phyloP scores from a whole-genome alignment of 2,113 vertebrate genomes.

The Chaenocephalus aceratus region DNA sequence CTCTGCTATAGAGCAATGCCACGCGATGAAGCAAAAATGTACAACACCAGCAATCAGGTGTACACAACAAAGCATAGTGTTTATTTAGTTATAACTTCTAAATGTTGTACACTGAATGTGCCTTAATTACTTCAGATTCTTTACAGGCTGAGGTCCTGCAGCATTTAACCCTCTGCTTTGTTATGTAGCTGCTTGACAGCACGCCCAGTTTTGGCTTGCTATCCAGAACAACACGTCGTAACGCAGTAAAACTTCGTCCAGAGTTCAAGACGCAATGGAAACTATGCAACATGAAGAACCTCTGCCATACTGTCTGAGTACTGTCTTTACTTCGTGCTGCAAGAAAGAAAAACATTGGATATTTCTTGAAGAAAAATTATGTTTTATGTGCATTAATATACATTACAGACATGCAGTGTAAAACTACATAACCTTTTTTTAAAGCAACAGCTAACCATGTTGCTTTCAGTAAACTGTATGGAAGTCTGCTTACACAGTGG shows the following conservation, averaged over 20 bases:
- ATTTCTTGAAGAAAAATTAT: not conserved
- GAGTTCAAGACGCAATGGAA: not conserved
- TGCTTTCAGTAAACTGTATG: not conserved
- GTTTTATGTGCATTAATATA: not conserved
- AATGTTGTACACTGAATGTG: no score
- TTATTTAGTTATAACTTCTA: no score
- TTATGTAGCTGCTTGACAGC: not conserved
- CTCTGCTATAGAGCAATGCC: not conserved
- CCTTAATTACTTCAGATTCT: not conserved
- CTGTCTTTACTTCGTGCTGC: not conserved
- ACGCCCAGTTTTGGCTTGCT: not conserved
- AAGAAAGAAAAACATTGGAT: not conserved
- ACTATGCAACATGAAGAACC: not conserved
- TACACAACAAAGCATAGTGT: no score
- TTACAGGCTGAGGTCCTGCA: not conserved
- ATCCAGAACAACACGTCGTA: not conserved
- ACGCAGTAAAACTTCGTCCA: not conserved
- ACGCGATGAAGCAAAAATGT: not conserved
- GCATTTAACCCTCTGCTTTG: fast-evolving
- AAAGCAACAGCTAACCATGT: not conserved
- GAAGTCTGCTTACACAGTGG: not conserved
- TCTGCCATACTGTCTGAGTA: not conserved
- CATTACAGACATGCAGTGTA: not conserved
- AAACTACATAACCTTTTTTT: not conserved
- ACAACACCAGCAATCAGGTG: not conserved